Percentiles rank a stretch among this genome's conserved stretches.
Evolutionary conservation across 1,140 invertebrate species (phyloP).

Genomic region (Zaprionus ghesquierei): DNA sequence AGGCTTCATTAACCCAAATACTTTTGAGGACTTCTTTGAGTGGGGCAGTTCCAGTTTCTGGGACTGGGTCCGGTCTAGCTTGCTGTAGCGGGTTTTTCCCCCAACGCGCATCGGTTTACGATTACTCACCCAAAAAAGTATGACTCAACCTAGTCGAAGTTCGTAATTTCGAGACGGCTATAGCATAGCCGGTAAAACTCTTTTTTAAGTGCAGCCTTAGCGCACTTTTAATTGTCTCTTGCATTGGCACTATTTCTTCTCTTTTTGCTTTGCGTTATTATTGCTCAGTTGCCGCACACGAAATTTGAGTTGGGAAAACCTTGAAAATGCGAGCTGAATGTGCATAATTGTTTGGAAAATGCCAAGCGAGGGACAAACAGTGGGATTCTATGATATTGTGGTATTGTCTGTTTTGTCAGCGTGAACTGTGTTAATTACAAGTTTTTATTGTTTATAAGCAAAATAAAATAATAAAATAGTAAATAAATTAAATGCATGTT

Average conservation of each 20-base stretch:
- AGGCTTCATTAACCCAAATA: not conserved
- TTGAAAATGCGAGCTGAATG: constrained; percentile 54
- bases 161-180: constrained; percentile 23
- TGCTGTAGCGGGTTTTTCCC: not conserved
- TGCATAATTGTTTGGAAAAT: constrained; percentile 69
- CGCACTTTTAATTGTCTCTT: constrained; percentile 52
- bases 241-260: constrained; percentile 17
- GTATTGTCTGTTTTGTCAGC: constrained; percentile 39
- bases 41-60: not conserved
- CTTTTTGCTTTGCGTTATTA: constrained; percentile 17
- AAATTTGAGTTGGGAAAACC: constrained; percentile 50
- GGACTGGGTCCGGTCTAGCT: not conserved
- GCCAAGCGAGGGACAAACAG: not conserved
- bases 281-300: constrained; percentile 4
- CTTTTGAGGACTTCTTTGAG: constrained; percentile 45
- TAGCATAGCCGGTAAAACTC: constrained; percentile 49
- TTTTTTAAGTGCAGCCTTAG: constrained; percentile 58
- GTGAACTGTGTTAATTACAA: constrained; percentile 43
- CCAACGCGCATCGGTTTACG: constrained; percentile 48
- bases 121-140: constrained; percentile 67
- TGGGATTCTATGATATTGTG: constrained; percentile 34
- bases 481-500: constrained; percentile 55
- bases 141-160: constrained; percentile 56
- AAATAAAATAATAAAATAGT: constrained; percentile 47
- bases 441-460: constrained; percentile 53